Conservation (phyloP, 2,113 vertebrate genomes). For the Pseudorhombus dupliciocellatus region DNA sequence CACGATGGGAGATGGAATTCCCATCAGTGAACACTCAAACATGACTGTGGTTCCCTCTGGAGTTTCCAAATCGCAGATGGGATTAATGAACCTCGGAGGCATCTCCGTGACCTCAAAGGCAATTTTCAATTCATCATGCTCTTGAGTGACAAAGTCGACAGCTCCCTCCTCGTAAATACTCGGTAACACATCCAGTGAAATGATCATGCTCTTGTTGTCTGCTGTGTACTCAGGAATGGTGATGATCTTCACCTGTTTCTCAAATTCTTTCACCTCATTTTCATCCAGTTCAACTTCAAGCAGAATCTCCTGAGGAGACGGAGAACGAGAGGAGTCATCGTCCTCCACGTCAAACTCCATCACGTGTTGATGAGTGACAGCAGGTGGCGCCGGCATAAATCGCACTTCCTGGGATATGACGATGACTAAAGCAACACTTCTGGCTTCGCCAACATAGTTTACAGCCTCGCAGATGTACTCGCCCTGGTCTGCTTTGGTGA, state of each 20-base stretch:
- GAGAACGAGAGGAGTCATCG: constrained; percentile 89
- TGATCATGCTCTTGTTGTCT: constrained; percentile 96
- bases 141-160: constrained; percentile 79
- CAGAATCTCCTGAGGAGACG: constrained; percentile 97
- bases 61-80: constrained; percentile 87
- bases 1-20: constrained; percentile 88
- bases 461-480: constrained; percentile 94
- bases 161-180: constrained; percentile 86
- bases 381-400: constrained; percentile 86
- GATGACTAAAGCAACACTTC: constrained; percentile 87
- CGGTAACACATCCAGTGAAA: constrained; percentile 94
- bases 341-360: constrained; percentile 96
- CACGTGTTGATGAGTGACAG: constrained; percentile 95
- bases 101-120: constrained; percentile 95
- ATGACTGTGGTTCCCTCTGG: constrained; percentile 86
- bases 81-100: constrained; percentile 92
- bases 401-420: constrained; percentile 85
- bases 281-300: constrained; percentile 97
- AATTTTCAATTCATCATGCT: constrained; percentile 89
- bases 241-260: constrained; percentile 97
- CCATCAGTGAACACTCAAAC: constrained; percentile 94
- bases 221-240: constrained; percentile 93
- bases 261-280: constrained; percentile 95
- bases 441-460: constrained; percentile 94
- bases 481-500: constrained; percentile 86